Base-by-base conservation (phyloP, 2,888 invertebrate species). In the Phymatocera aterrima region DNA sequence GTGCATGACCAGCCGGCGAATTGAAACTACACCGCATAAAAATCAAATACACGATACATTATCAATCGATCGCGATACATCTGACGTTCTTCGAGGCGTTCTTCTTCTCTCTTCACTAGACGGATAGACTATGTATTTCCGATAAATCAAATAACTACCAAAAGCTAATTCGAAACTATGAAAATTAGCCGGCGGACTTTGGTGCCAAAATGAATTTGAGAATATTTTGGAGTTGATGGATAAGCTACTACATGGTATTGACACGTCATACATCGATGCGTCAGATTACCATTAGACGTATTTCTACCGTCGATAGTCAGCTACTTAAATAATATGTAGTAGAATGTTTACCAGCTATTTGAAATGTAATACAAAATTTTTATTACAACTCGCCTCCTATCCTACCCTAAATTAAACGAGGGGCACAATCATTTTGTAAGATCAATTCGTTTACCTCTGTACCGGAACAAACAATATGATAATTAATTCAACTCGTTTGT, bases 401-500 rank as follows among this genome's bases (percentile, higher is more conserved):
- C n/a, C 40, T 75, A 75, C 75, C 75, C 75, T 75, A 57, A 75
- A 75, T 75, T 57, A 75, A 75, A 75, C 60, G 60, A 54, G 75
- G 43, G 24, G 37, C 57, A 60, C 40, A 57, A 75, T 75, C 75
- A 34, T 18, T 43, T 15, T 40, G 75, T 57, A 40, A 31, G 75
- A 75, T 75, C 57, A 57, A 37, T 75, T 57, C 57, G 15, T 60
- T 24, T 75, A 75, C 51, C 24, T 72, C 4, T 72, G 34, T 51
- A 72, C 70, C 75, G 75, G 75, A 75, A 60, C 75, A 40, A 75
- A 60, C 57, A 60, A 37, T 75, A 75, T 75, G 75, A 75, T 75
- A 75, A 75, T 57, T 75, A 75, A 75, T 75, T 75, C 75, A 75
- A 75, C 75, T 75, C 75, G 75, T 75, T 75, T 75, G 75, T 75